Evolutionary conservation across 2,888 invertebrate species (phyloP).

Genomic region (Cephus rjabovi): DNA sequence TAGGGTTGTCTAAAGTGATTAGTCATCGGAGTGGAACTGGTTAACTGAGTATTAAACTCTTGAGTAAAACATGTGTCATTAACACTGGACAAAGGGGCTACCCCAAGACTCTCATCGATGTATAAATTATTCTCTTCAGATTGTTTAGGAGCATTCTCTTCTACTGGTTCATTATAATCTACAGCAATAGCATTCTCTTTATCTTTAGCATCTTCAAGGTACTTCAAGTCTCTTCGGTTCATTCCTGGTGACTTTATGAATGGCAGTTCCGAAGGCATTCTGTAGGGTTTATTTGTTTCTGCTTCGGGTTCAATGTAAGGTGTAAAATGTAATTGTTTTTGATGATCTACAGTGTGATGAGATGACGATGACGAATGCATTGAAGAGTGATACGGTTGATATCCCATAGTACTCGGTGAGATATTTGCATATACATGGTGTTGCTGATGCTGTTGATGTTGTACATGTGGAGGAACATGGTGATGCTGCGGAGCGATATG

Average conservation of each 20-base stretch:
- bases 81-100: constrained; percentile 47
- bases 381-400: constrained; percentile 40
- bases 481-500: constrained; percentile 50
- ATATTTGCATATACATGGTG: constrained; percentile 45
- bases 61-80: constrained; percentile 60
- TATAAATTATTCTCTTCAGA: constrained; percentile 49
- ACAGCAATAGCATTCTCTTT: constrained; percentile 59
- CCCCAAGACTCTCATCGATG: constrained; percentile 59
- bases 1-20: constrained; percentile 54
- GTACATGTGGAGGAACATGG: constrained; percentile 42
- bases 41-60: constrained; percentile 50
- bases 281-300: constrained; percentile 52
- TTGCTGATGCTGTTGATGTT: constrained; percentile 43
- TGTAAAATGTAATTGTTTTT: constrained; percentile 53
- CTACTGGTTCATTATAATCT: constrained; percentile 53
- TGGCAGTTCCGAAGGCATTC: constrained; percentile 59
- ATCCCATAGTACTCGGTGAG: constrained; percentile 43
- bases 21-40: constrained; percentile 61
- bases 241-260: constrained; percentile 62
- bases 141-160: constrained; percentile 47
- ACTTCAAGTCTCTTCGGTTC: constrained; percentile 61
- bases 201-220: constrained; percentile 59
- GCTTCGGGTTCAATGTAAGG: constrained; percentile 48
- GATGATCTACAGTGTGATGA: constrained; percentile 43
- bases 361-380: constrained; percentile 23